Base-by-base conservation (phyloP, 2,888 invertebrate species). In the Noctua pronuba region DNA sequence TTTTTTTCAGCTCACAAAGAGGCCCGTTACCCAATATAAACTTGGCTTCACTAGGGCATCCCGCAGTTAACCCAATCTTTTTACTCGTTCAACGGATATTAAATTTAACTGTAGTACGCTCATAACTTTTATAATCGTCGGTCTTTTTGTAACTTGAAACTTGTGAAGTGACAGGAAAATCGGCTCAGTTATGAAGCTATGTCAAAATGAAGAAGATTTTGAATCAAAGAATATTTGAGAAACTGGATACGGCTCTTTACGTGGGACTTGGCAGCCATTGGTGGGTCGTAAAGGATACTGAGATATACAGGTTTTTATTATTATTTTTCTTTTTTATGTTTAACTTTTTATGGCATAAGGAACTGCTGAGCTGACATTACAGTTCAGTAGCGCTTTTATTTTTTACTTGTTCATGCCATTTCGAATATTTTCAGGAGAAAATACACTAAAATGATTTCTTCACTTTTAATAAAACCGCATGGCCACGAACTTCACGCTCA, bases 11-110 rank as follows among this genome's bases (percentile, higher is more conserved):
- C 60, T 49, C 67, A 82, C 81, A 77, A 81, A 81, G 77, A 77
- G 69, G 31, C 62, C 65, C 66, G 77, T 73, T 75, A 84, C 16
- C 82, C 62, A 75, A 82, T 69, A 82, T 58, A 84, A 77, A 78
- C 69, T 78, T 68, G 58, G 35, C 66, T 69, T n/a, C 65, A 69
- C 66, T 49, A 44, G 73, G 67, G 35, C 62, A 73, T 24, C 58
- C 72, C 46, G 46, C 84, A 82, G 75, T 83, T 77, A 83, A 78
- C 75, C 78, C 80, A 85, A 87, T 86, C 80, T 84, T 84, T 86
- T 79, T 66, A 71, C 81, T 66, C 75, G 68, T 79, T 79, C 73
- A 72, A 75, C 72, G 64, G 49, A 80, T 73, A 87, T 87, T 87
- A 87, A 84, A 86, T 84, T 82, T 79, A 82, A 86, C 84, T 78